phyloP scores from a whole-genome alignment of 2,797 vertebrate species.

The Halcyon chelicuti region DNA sequence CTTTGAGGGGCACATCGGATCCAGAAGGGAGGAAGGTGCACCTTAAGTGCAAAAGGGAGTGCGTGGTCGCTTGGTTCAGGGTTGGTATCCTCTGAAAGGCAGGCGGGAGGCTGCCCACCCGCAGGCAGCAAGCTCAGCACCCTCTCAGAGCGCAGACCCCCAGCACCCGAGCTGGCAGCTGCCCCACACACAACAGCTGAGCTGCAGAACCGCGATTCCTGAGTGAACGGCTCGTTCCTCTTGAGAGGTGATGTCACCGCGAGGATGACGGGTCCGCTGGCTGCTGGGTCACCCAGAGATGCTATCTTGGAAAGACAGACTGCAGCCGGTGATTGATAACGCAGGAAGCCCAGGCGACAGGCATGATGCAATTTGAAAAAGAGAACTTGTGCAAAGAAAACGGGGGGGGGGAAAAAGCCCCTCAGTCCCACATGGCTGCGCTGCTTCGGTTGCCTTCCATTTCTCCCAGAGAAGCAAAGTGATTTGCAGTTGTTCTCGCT shows the following conservation, averaged over 20 bases:
- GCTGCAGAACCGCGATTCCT: neutral
- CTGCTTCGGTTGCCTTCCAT: fast-evolving
- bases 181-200: no score
- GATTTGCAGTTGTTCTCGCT: neutral
- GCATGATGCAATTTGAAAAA: neutral
- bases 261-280: fast-evolving
- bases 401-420: fast-evolving
- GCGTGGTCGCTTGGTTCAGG: neutral
- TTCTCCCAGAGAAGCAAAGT: neutral
- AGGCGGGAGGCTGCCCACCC: fast-evolving
- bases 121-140: neutral
- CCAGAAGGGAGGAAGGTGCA: neutral
- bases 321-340: neutral
- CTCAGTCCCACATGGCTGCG: fast-evolving
- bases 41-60: fast-evolving
- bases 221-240: fast-evolving
- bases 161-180: no score
- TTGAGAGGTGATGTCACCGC: fast-evolving
- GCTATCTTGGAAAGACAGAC: neutral
- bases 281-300: neutral
- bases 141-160: fast-evolving
- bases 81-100: neutral
- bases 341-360: neutral
- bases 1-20: fast-evolving
- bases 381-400: neutral